Evolutionary conservation across 2,888 invertebrate species (phyloP), one percentile per base, ranked within the genome.

Genomic region (Heterodera filipjevi): DNA sequence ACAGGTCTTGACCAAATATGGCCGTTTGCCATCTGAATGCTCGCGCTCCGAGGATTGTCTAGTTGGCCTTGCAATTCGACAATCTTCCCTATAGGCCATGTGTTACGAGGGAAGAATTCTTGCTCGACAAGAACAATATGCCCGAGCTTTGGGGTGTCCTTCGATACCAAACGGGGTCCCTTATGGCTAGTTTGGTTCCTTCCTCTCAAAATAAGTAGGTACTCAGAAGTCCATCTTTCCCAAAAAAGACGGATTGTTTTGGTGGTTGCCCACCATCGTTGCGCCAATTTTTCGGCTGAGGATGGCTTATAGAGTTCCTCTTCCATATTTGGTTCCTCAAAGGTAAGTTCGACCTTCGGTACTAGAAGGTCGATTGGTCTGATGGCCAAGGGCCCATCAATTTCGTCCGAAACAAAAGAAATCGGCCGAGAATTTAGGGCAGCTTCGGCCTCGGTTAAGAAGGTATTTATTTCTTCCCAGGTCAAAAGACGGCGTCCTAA

Each of bases 381-480:
- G 14, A 77, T 27, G 3, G 64, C 27, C n/a, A 59, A 19, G 3
- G 59, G 30, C 8, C 19, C 76, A 27, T 71, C 27, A 27, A 8
- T 12, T 10, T 71, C 71, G 2, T 14, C 71, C 8, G 71, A 71
- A 2, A 71, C 71, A 10, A 10, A 12, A 8, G 71, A 30, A 3
- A 79, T 68, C 27, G 78, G 79, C 2, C 78, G 70, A 5, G 14
- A n/a, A 39, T 79, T 79, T 66, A 79, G 30, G 1, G 32, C 30
- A 12, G 79, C 79, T 46, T 80, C 79, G 2, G 70, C 53, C 22
- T 68, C 30, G 6, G 71, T 19, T 3, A 72, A 27, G 19, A 79
- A 49, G 2, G 79, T 78, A 8, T 16, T 22, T 32, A 80, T 44
- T 30, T 79, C 30, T 12, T 68, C 35, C n/a, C 19, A 16, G 14